phyloP scores from a whole-genome alignment of 2,888 invertebrate genomes.

The Watsonalla cultraria region DNA sequence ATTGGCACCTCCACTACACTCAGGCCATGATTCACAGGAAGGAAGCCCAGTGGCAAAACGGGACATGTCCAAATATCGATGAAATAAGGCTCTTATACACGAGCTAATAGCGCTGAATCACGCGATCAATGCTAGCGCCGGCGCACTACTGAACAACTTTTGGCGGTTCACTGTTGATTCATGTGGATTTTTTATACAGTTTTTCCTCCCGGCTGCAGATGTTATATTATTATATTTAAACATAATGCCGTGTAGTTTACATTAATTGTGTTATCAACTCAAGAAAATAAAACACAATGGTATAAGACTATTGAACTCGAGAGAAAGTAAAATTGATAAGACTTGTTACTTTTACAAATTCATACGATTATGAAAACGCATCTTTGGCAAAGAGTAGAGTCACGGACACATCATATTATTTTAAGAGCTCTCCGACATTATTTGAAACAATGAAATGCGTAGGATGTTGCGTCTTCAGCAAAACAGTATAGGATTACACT shows the following conservation, averaged over 20 bases:
- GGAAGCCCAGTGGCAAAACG: constrained; percentile 59
- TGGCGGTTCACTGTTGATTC: constrained; percentile 34
- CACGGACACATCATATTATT: not conserved
- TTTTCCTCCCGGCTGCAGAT: constrained; percentile 14
- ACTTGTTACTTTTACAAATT: too few species aligned
- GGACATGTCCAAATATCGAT: constrained; percentile 57
- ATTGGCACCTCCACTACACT: constrained; percentile 45
- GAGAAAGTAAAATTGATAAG: not conserved
- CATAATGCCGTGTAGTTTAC: not conserved
- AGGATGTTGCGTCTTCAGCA: too few species aligned
- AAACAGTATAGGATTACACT: too few species aligned
- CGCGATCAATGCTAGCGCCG: constrained; percentile 64
- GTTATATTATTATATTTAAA: constrained; percentile 2
- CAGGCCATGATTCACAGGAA: constrained; percentile 69
- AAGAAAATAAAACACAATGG: too few species aligned
- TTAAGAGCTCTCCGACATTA: not conserved
- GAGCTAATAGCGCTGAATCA: constrained; percentile 49
- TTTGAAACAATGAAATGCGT: too few species aligned
- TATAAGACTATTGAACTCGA: not conserved
- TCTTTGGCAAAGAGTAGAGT: not conserved
- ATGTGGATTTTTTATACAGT: constrained; percentile 20
- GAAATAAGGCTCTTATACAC: constrained; percentile 43
- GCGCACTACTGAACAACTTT: constrained; percentile 57
- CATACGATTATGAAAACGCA: not conserved
- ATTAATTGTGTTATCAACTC: too few species aligned